A percentile compares a stretch with the other conserved stretches of the same genome.
Conservation (phyloP, 2,113 vertebrate genomes). For the Choloepus hoffmanni region DNA sequence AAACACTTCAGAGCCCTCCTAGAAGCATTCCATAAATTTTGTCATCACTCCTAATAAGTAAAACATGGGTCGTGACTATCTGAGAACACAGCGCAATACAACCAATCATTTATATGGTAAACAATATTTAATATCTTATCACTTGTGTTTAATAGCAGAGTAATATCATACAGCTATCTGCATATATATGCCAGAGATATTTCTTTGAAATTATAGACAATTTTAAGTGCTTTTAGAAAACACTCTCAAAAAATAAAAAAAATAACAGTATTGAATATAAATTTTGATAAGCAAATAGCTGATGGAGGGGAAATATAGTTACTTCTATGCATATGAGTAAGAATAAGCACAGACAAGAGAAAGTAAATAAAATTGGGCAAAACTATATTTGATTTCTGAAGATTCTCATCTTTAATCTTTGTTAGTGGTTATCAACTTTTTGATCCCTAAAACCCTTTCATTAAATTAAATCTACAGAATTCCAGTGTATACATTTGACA, state of each 20-base stretch:
- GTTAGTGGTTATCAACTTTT: slow-evolving; percentile 39
- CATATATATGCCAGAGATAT: neutral
- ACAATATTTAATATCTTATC: slow-evolving; percentile 3
- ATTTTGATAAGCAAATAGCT: slow-evolving; percentile 33
- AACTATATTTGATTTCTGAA: slow-evolving; percentile 60
- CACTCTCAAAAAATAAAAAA: slow-evolving; percentile 12
- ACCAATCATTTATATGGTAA: neutral
- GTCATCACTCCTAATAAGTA: slow-evolving; percentile 33
- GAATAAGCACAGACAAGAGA: neutral
- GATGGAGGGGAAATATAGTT: slow-evolving; percentile 27
- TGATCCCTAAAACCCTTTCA: slow-evolving; percentile 2
- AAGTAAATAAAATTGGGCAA: neutral
- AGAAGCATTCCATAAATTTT: slow-evolving; percentile 39
- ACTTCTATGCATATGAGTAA: neutral
- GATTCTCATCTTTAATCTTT: slow-evolving; percentile 54
- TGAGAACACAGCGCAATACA: neutral
- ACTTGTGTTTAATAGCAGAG: slow-evolving; percentile 26
- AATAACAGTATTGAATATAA: slow-evolving; percentile 21
- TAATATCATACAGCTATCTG: slow-evolving; percentile 10
- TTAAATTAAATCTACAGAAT: slow-evolving; percentile 13
- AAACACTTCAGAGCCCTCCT: slow-evolving; percentile 2
- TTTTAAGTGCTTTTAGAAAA: slow-evolving; percentile 54
- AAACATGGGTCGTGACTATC: neutral
- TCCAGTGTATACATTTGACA: slow-evolving; percentile 5
- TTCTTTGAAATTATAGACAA: slow-evolving; percentile 13